These are phyloP conservation scores for Chironomus tentans DNA, from an alignment of 2,888 invertebrate species.

Conservation along the genomic window DNA sequence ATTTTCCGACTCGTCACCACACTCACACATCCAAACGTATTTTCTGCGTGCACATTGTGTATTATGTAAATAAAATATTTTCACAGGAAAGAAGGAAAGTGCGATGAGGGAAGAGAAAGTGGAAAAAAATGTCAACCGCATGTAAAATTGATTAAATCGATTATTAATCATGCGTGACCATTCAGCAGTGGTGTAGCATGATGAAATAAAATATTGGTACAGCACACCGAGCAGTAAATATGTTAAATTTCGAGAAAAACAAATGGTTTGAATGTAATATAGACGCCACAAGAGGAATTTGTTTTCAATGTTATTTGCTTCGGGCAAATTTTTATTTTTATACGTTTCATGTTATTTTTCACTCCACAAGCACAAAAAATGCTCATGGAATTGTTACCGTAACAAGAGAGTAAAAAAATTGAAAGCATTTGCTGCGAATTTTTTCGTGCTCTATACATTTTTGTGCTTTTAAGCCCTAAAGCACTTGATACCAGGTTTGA, in stretches of 20 bases:
- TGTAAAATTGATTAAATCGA: conserved; percentile 21
- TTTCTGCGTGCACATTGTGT: too few relatives aligned
- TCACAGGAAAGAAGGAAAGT: too few relatives aligned
- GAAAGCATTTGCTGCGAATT: background rate
- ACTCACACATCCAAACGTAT: too few relatives aligned
- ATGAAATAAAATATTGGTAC: background rate
- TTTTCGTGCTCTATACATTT: background rate
- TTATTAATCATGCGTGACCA: conserved; percentile 20
- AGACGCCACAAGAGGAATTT: background rate
- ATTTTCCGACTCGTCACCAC: too few relatives aligned
- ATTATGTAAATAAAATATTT: too few relatives aligned
- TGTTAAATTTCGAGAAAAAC: background rate
- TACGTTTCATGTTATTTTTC: too few relatives aligned
- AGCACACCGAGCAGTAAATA: too few relatives aligned
- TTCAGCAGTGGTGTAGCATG: background rate
- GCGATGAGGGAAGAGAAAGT: background rate
- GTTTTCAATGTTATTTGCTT: background rate
- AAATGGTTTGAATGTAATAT: background rate
- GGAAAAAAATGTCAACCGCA: conserved; percentile 4
- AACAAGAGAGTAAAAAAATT: background rate
- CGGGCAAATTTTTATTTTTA: background rate
- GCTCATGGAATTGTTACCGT: background rate
- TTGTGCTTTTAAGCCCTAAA: background rate
- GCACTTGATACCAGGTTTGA: background rate
- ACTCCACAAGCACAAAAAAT: too few relatives aligned